These are phyloP conservation scores for Trissoscelio sp. DNA, from an alignment of 2,888 invertebrate species.

Conservation along the genomic window DNA sequence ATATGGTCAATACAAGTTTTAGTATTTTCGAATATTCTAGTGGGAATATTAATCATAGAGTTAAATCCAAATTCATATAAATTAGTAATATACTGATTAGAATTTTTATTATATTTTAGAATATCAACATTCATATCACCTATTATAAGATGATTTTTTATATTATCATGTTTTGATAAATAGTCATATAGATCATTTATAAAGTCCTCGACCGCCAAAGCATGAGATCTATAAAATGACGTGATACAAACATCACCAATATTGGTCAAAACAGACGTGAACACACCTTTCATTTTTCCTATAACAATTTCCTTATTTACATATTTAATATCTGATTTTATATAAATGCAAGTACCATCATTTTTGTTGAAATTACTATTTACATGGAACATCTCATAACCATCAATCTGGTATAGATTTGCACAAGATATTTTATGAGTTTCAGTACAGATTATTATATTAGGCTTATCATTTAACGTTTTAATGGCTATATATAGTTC, in stretches of 20 bases:
- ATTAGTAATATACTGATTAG: neutral
- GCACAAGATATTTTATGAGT: too few species aligned
- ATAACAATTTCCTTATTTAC: neutral
- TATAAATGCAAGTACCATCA: too few species aligned
- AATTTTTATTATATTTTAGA: neutral
- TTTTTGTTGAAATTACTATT: too few species aligned
- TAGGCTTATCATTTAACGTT: too few species aligned
- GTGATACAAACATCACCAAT: neutral
- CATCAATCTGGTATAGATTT: too few species aligned
- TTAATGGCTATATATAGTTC: too few species aligned
- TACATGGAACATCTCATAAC: too few species aligned
- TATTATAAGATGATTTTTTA: neutral
- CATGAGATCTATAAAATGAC: constrained; percentile 2
- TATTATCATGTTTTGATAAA: neutral
- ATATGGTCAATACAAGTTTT: constrained; percentile 4
- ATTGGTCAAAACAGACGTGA: neutral
- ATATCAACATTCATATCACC: constrained; percentile 1
- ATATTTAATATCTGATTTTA: neutral
- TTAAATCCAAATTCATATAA: constrained; percentile 6
- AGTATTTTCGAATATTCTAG: neutral
- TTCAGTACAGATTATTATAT: too few species aligned
- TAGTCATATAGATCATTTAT: neutral
- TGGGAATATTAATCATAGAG: neutral
- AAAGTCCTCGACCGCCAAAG: neutral
- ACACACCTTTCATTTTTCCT: neutral